Percentiles rank a stretch among this genome's conserved stretches.
These are phyloP conservation scores for Stenoptilia bipunctidactyla DNA, from an alignment of 2,888 invertebrate genomes.

Conservation along the genomic window DNA sequence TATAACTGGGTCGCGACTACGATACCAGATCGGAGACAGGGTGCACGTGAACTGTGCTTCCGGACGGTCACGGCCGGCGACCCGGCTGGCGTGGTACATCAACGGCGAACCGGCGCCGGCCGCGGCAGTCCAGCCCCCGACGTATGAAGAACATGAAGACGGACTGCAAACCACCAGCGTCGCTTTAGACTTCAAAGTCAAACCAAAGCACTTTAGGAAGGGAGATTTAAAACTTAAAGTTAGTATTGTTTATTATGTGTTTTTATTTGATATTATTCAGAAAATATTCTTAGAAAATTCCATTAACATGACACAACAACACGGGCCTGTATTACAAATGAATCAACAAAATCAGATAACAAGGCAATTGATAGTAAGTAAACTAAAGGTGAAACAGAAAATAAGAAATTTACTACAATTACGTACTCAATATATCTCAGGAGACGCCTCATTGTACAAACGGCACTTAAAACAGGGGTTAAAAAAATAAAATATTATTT, in stretches of 20 bases:
- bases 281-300: too few species aligned
- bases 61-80: conserved; percentile 80
- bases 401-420: too few species aligned
- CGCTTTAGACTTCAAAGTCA: conserved; percentile 79
- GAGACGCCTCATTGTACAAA: too few species aligned
- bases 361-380: too few species aligned
- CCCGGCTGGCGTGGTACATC: conserved; percentile 84
- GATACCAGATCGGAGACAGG: conserved; percentile 81
- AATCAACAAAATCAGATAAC: too few species aligned
- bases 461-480: too few species aligned
- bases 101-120: conserved; percentile 78
- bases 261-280: neutral
- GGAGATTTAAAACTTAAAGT: conserved; percentile 84
- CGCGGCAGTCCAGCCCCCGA: conserved; percentile 39
- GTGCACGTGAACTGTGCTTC: conserved; percentile 84
- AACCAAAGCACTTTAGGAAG: conserved; percentile 78
- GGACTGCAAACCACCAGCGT: conserved; percentile 78
- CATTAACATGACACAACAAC: too few species aligned
- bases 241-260: conserved; percentile 13
- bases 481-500: too few species aligned
- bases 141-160: conserved; percentile 38
- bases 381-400: too few species aligned
- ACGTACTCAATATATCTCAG: too few species aligned
- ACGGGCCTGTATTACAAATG: too few species aligned
- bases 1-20: conserved; percentile 77